phyloP scores from a whole-genome alignment of 2,113 vertebrate genomes.

The Trogon melanurus region DNA sequence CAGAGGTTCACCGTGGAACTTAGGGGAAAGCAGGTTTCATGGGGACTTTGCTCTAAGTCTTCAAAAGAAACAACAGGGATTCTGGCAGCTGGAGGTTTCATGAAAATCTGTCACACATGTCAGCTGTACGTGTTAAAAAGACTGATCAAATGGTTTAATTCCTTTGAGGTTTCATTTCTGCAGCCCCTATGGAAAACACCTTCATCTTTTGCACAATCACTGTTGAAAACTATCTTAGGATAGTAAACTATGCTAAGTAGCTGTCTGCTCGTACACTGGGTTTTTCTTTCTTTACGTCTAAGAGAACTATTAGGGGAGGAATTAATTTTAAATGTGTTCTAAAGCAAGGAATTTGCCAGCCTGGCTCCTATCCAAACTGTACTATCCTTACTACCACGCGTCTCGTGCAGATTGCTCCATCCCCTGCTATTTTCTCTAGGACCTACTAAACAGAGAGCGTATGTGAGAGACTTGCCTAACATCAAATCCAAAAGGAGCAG shows the following conservation, averaged over 20 bases:
- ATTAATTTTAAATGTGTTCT: not conserved
- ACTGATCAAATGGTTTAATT: not conserved
- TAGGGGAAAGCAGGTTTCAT: not conserved
- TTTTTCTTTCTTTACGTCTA: not conserved
- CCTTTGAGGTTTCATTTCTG: not conserved
- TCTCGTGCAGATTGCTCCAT: not conserved
- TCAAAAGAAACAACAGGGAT: not conserved
- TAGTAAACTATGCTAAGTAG: not conserved
- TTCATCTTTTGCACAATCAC: fast-evolving
- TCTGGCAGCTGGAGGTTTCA: not conserved
- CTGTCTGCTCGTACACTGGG: not conserved
- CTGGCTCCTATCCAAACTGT: slow-evolving; percentile 4
- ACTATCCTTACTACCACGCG: not conserved
- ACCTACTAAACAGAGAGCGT: not conserved
- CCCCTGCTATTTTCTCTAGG: not conserved
- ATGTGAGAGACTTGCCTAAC: not conserved
- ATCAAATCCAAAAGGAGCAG: not conserved
- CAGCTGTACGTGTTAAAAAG: not conserved
- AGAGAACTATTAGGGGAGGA: not conserved
- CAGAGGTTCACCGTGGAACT: not conserved
- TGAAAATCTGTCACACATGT: not conserved
- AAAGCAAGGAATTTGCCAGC: not conserved
- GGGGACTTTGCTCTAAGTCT: not conserved
- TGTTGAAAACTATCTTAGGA: not conserved
- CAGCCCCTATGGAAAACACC: not conserved